A percentile compares a stretch with the other conserved stretches of the same genome.
Conservation (phyloP, 2,888 invertebrate genomes). For the Neelides folsomi region DNA sequence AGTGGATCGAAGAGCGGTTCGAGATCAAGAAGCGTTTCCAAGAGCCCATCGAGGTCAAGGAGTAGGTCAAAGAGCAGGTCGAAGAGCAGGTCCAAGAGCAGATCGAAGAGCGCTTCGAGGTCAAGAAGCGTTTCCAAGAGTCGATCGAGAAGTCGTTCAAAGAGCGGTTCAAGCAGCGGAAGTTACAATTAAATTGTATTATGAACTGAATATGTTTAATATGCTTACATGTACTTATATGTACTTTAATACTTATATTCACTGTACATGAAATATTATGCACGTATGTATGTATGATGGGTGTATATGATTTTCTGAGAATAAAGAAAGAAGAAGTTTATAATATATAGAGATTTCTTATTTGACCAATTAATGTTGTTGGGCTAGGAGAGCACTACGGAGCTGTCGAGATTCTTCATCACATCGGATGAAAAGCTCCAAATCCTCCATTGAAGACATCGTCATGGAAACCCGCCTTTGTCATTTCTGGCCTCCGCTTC, state of each 20-base stretch:
- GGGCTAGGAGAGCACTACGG: too few species aligned
- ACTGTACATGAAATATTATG: neutral
- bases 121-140: slow-evolving; percentile 2
- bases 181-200: too few species aligned
- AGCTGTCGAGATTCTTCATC: neutral
- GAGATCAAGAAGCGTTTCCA: slow-evolving; percentile 6
- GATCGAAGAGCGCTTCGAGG: slow-evolving; percentile 12
- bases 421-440: slow-evolving; percentile 33
- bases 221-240: too few species aligned
- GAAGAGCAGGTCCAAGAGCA: slow-evolving; percentile 13
- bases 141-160: slow-evolving; percentile 6
- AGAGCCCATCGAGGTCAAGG: slow-evolving; percentile 12
- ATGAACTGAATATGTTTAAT: too few species aligned
- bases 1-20: slow-evolving; percentile 11
- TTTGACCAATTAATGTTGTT: too few species aligned
- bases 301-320: too few species aligned
- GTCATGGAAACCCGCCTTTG: slow-evolving; percentile 29
- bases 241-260: neutral
- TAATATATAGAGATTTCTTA: too few species aligned
- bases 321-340: too few species aligned
- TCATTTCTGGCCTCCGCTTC: slow-evolving; percentile 32
- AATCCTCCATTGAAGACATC: slow-evolving; percentile 32
- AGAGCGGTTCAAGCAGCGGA: slow-evolving; percentile 7
- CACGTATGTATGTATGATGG: too few species aligned
- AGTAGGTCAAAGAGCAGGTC: slow-evolving; percentile 16